These are phyloP conservation scores for Hydroisotoma schaefferi DNA, from an alignment of 2,888 invertebrate genomes.

Conservation along the genomic window DNA sequence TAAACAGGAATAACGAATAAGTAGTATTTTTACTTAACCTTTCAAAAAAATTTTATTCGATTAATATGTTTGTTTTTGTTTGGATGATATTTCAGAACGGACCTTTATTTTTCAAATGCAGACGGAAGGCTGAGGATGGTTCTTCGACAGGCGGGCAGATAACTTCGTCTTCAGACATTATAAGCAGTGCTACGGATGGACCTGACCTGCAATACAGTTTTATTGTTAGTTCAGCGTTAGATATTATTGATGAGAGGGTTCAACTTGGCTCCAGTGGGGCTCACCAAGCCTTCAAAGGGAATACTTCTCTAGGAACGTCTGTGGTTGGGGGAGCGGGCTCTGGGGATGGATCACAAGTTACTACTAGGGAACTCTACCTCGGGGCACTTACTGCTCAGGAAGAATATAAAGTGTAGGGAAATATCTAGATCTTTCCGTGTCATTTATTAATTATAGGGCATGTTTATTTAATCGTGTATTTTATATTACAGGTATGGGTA, in stretches of 20 bases:
- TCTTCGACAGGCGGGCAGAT: background rate
- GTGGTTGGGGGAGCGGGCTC: constrained; percentile 16
- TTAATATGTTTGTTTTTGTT: constrained; percentile 4
- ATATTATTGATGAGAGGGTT: constrained; percentile 84
- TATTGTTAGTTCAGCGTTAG: constrained; percentile 85
- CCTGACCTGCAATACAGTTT: constrained; percentile 78
- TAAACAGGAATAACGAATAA: background rate
- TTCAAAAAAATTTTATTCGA: background rate
- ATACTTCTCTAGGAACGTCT: constrained; percentile 32
- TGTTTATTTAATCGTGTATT: background rate
- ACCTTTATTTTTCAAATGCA: constrained; percentile 78
- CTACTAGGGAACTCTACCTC: constrained; percentile 82
- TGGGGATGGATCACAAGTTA: constrained; percentile 55
- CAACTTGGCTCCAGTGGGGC: constrained; percentile 1
- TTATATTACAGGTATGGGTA: constrained; percentile 72
- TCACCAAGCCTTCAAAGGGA: constrained; percentile 23
- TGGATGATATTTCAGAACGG: constrained; percentile 68
- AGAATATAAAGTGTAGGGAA: constrained; percentile 85
- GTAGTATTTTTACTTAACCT: background rate
- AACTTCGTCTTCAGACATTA: background rate
- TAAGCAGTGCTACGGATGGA: background rate
- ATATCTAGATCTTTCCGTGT: background rate
- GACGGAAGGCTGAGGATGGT: background rate
- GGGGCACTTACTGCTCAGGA: constrained; percentile 90
- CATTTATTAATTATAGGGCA: background rate